Conservation (phyloP, 2,797 vertebrate genomes). For the Eutrigla gurnardus region DNA sequence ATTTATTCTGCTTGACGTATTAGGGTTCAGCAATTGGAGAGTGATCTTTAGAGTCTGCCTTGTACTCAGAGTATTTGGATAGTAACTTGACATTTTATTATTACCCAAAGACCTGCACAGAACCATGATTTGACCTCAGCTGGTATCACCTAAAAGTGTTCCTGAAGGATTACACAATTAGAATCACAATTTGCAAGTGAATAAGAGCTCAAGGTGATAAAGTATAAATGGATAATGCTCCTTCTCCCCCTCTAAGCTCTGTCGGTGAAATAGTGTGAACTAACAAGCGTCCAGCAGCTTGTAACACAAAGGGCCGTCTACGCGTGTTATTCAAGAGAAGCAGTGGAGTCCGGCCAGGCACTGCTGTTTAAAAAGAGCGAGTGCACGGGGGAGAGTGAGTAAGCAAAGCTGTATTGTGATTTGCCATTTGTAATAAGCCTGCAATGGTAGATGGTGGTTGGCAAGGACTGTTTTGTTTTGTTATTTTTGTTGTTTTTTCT, state of each 20-base stretch:
- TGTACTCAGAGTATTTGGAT: conserved; percentile 8
- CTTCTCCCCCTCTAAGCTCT: conserved; percentile 38
- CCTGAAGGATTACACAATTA: conserved; percentile 13
- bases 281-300: conserved; percentile 78
- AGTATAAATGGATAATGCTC: conserved; percentile 29
- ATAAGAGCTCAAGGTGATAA: conserved; percentile 39
- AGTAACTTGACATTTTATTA: conserved; percentile 20
- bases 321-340: conserved; percentile 82
- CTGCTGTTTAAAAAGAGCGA: conserved; percentile 71
- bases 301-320: conserved; percentile 81
- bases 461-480: conserved; percentile 69
- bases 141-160: conserved; percentile 15
- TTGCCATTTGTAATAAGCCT: conserved; percentile 85
- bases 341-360: conserved; percentile 77
- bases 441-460: conserved; percentile 77
- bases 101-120: conserved; percentile 24
- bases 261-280: conserved; percentile 77
- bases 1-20: conserved; percentile 72
- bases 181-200: conserved; percentile 28
- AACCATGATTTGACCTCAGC: conserved; percentile 9
- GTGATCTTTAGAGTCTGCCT: conserved; percentile 64
- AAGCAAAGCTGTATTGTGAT: conserved; percentile 80
- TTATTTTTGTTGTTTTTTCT: conserved; percentile 31
- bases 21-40: conserved; percentile 69
- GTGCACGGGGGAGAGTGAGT: conserved; percentile 55